Evolutionary conservation across 2,888 invertebrate species (phyloP).

Genomic region (Empis stercorea): DNA sequence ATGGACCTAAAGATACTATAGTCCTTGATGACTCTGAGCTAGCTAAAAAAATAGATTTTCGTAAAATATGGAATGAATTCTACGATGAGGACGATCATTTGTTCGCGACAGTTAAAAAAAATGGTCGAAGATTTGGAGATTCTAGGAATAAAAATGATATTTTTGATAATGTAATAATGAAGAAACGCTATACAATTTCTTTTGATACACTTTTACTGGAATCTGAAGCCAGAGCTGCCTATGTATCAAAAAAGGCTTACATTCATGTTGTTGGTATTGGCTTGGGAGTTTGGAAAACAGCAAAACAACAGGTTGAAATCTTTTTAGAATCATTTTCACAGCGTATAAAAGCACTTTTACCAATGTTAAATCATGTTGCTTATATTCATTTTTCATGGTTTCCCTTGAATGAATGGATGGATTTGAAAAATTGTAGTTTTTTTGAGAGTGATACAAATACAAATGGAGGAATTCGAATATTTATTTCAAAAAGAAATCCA

Average conservation of each 20-base stretch:
- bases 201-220: constrained; percentile 51
- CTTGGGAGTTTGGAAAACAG: constrained; percentile 52
- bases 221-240: constrained; percentile 43
- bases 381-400: constrained; percentile 58
- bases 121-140: constrained; percentile 1
- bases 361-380: constrained; percentile 41
- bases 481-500: constrained; percentile 43
- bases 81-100: constrained; percentile 15
- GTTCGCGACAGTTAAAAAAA: constrained; percentile 7
- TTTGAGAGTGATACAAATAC: constrained; percentile 23
- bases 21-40: constrained; percentile 5
- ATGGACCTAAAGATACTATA: constrained; percentile 17
- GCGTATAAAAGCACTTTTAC: constrained; percentile 40
- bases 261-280: constrained; percentile 55
- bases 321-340: constrained; percentile 52
- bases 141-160: constrained; percentile 24
- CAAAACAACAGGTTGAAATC: constrained; percentile 46
- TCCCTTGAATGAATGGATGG: constrained; percentile 35
- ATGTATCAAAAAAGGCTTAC: constrained; percentile 41
- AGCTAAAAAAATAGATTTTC: constrained; percentile 3
- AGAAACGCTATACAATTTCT: constrained; percentile 39
- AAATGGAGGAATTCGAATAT: constrained; percentile 38
- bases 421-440: constrained; percentile 36
- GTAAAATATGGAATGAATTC: constrained; percentile 17
- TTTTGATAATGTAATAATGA: constrained; percentile 31